Base-by-base conservation (phyloP, 92 coral and sea anemone genomes). In the Bergia sp. region DNA sequence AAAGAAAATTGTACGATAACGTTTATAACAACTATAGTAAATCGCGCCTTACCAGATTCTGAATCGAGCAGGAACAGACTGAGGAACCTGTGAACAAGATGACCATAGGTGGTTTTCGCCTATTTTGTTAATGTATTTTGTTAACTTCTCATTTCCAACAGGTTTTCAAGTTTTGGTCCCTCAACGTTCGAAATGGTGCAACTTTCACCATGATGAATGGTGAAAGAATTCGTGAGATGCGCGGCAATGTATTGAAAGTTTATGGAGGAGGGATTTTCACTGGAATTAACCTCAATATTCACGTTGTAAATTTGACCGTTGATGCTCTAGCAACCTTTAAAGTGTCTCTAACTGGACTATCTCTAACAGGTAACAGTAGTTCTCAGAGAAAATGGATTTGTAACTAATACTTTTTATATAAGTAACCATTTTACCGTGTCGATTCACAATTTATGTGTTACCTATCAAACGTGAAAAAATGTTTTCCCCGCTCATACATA, bases 151-250 rank as follows among this genome's bases (percentile, higher is more conserved):
- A 44, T 57, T 82, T 23, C 69, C 45, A 80, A 64, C 45, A 92
- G 94, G 78, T 91, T 11, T 93, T 93, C 41, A 85, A 88, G 75
- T 93, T 86, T 58, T 90, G 89, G 58, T 90, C 89, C 41, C 91
- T 93, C 69, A 85, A 89, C 88, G 89, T 93, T 76, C 95, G 95
- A 78, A 91, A 93, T 88, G 91, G 90, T 75, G 95, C 93, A 37
- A 86, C 89, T 41, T 88, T 93, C 90, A 93, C 93, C 4, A 91
- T 91, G 41, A 91, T 92, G 57, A 93, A 93, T 78, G 86, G 86
- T 73, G 95, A 93, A 49, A 88, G 89, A 47, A 65, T 93, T n/a
- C 85, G 95, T 73, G 95, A 93, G 71, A 88, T 93, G 82, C 90
- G 92, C 72, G 95, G 95, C 38, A 89, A 85, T 4, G 76, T 89